Evolutionary conservation across 1,140 invertebrate genomes (phyloP).

Genomic region (Drosophila subpulchrella): DNA sequence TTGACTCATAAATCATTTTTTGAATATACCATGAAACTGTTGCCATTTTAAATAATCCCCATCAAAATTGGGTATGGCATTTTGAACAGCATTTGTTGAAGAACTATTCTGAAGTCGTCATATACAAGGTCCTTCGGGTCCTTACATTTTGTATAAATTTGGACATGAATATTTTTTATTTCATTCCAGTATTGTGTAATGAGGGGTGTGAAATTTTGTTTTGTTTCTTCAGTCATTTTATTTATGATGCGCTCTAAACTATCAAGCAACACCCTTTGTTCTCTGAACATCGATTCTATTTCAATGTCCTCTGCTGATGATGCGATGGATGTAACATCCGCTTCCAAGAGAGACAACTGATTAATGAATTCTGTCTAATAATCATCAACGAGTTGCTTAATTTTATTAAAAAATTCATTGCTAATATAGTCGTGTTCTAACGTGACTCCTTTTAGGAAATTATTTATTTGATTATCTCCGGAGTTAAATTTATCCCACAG

Average conservation of each 20-base stretch:
- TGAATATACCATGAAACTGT: no score
- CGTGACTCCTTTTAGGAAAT: not conserved
- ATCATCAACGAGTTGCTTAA: not conserved
- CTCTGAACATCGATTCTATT: no score
- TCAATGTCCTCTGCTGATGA: no score
- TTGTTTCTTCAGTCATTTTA: not conserved
- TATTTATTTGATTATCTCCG: not conserved
- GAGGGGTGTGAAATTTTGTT: not conserved
- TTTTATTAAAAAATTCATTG: not conserved
- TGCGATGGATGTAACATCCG: no score
- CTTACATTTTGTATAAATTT: not conserved
- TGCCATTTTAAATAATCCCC: no score
- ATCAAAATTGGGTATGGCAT: no score
- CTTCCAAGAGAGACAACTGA: constrained; percentile 1
- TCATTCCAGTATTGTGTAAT: no score
- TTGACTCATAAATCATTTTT: no score
- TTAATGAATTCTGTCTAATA: not conserved
- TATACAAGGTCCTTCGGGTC: not conserved
- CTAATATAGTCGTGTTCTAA: not conserved
- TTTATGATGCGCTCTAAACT: no score
- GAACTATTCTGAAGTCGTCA: no score
- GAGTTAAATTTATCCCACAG: not conserved
- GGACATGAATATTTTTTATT: not conserved
- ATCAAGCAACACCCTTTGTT: not conserved
- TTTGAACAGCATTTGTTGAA: no score